Evolutionary conservation across 2,888 invertebrate genomes (phyloP), one percentile per base, ranked within the genome.

Genomic region (Parnassius glacialis): DNA sequence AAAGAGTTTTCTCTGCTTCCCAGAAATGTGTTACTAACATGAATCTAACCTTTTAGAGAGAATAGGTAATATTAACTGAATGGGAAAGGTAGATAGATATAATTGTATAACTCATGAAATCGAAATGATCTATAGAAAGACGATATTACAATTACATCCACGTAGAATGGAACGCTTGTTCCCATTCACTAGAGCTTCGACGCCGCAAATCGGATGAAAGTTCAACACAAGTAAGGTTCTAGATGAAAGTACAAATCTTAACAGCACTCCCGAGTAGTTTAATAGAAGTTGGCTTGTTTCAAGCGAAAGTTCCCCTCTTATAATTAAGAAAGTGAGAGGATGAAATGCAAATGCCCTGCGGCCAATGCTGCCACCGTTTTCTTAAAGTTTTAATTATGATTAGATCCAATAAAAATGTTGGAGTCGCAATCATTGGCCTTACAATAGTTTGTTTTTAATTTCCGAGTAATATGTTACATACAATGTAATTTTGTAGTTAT

Each of bases 301-400:
- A 68, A 74, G 62, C 73, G 74, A 79, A 64, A 82, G 75, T 80
- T 81, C 65, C 61, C 61, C 64, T 61, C 62, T 74, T 70, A 72
- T 79, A 82, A 83, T 82, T 82, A 82, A 72, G 75, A 76, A 76
- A 77, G 69, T 68, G 68, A 68, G 72, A 67, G 68, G 61, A 68
- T 67, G 63, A 71, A 76, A 84, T 80, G 79, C 76, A 77, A 80
- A 83, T 76, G 73, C 70, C 56, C 59, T 61, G 48, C 53, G 48
- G 61, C 42, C 11, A 59, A 48, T 47, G 11, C 47, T 58, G 65
- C 53, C 61, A 52, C 59, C 65, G 66, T 65, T 67, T 64, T 61
- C 68, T 64, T 65, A 65, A 58, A 59, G 62, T 64, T 67, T 68
- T 65, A 56, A 58, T 67, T 68, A 67, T 68, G 70, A 71, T 50